A percentile compares a stretch with the other conserved stretches of the same genome.
Conservation (phyloP, 2,113 vertebrate genomes). For the Crotalus helleri region DNA sequence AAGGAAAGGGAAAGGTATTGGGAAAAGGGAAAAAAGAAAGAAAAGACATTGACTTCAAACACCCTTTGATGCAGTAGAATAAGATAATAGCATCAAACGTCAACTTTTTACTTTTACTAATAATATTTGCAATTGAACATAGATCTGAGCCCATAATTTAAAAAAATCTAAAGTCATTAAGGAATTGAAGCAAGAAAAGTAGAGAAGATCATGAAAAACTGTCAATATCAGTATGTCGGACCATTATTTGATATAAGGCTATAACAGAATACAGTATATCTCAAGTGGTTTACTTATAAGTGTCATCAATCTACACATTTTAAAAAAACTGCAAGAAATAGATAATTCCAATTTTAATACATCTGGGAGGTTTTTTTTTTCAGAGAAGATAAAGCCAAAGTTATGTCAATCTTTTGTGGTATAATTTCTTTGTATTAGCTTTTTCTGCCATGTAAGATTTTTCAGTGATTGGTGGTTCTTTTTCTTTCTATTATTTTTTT, state of each 20-base stretch:
- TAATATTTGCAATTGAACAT: not conserved
- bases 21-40: too few relatives aligned
- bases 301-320: slow-evolving; percentile 19
- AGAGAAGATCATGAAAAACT: not conserved
- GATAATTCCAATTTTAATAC: slow-evolving; percentile 51
- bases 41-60: too few relatives aligned
- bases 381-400: slow-evolving; percentile 20
- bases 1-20: too few relatives aligned
- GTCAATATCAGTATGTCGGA: not conserved
- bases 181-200: not conserved
- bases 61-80: too few relatives aligned
- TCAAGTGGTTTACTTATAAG: not conserved
- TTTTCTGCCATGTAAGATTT: slow-evolving; percentile 54
- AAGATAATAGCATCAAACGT: too few relatives aligned
- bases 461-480: slow-evolving; percentile 37
- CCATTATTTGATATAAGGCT: not conserved
- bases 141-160: not conserved
- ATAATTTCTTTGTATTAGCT: slow-evolving; percentile 48
- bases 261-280: not conserved
- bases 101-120: too few relatives aligned
- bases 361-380: slow-evolving; percentile 50
- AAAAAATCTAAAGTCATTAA: not conserved
- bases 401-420: slow-evolving; percentile 49
- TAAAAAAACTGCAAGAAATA: slow-evolving; percentile 2
- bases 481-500: slow-evolving; percentile 26